Base-by-base conservation (phyloP, 2,113 vertebrate genomes). In the Ophthalmolycus amberensis region DNA sequence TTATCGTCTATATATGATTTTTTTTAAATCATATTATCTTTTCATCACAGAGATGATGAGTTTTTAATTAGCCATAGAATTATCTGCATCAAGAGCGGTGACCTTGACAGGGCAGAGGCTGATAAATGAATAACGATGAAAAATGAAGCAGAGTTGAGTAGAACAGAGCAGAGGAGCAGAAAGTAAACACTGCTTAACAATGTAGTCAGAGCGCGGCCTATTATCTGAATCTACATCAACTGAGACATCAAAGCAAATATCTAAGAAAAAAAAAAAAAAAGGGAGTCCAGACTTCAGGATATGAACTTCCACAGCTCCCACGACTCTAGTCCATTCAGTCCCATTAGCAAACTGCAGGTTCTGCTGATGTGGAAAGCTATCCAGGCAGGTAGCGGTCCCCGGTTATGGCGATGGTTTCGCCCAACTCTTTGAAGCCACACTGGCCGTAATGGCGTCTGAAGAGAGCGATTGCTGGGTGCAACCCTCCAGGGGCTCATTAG, bases 401-500 rank as follows among this genome's bases (percentile, higher is more conserved):
- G 42, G 82, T 90, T 89, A 85, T 84, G 86, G 70, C 91, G 91
- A 90, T 89, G 83, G 56, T 79, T 85, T 84, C 75, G 64, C 79
- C 86, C 75, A 86, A 72, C 69, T 81, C 92, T 94, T 92, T 94
- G 91, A 94, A 91, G 90, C 42, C 60, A 82, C 79, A 25, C 77
- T 86, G 77, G 87, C 88, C 67, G 70, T 90, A 91, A 91, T 91
- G 89, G 84, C 62, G 79, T 84, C 89, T 90, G 88, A 91, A 86
- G 82, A 93, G 87, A 89, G 74, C 67, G 68, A 90, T 90, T 85
- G 86, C 62, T 66, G 73, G 90, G 72, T 82, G 82, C 83, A 83
- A 86, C 73, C 84, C 94, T 90, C 87, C 46, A 63, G 92, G 91
- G 94, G 93, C 91, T 94, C 94, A 94, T 94, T 94, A 94, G 85